Conservation (phyloP, 1,140 invertebrate species). For the Eriocheir sinensis region DNA sequence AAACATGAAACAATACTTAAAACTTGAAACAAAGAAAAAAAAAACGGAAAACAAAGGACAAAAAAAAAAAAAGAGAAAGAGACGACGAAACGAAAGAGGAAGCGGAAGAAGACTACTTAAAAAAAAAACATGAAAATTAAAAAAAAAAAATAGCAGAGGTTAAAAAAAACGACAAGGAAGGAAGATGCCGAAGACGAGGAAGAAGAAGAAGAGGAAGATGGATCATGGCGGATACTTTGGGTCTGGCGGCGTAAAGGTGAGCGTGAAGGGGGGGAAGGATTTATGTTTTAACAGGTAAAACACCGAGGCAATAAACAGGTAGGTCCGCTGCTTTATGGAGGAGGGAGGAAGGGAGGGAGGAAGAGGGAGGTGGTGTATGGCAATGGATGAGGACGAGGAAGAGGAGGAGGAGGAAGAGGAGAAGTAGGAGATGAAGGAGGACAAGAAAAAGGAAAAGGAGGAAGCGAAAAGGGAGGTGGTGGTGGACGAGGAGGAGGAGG, state of each 20-base stretch:
- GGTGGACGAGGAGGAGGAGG: background rate
- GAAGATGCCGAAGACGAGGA: background rate
- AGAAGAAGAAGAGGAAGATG: background rate
- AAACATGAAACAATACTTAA: too few species aligned
- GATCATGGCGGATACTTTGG: background rate
- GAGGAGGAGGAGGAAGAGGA: background rate
- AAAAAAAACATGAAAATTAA: background rate
- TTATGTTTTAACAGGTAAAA: slow-evolving; percentile 41
- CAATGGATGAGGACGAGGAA: background rate
- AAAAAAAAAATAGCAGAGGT: background rate
- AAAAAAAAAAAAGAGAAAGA: background rate
- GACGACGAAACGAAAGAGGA: background rate
- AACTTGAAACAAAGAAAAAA: background rate
- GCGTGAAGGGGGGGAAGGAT: background rate
- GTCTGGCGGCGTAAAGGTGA: background rate
- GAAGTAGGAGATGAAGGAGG: background rate
- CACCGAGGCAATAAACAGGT: slow-evolving; percentile 41
- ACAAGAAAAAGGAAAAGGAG: background rate
- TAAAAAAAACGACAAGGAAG: background rate
- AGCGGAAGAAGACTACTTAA: background rate
- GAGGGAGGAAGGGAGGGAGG: background rate
- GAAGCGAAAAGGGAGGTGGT: background rate
- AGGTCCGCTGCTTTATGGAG: background rate
- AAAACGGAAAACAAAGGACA: background rate
- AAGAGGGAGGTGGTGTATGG: background rate